Conservation (phyloP, 2,797 vertebrate species). For the Varecia variegata region DNA sequence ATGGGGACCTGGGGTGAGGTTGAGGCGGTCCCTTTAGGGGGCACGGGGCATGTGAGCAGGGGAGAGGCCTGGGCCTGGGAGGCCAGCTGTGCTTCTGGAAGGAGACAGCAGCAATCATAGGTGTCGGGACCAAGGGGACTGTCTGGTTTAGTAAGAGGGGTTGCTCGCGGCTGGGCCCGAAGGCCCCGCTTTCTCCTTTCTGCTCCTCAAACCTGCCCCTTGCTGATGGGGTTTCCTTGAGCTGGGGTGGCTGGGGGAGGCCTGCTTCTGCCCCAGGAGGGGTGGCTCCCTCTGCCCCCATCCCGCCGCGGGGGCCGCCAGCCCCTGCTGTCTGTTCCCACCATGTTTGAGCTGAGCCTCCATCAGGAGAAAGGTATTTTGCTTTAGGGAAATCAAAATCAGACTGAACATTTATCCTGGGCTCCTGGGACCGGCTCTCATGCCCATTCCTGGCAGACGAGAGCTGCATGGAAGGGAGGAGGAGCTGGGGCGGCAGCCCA, state of each 20-base stretch:
- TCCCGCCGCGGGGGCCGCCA: background rate
- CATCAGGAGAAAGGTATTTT: conserved; percentile 8
- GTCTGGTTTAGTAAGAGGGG: background rate
- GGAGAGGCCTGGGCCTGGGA: background rate
- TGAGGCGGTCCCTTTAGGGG: too few species aligned
- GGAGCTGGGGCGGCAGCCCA: accelerated
- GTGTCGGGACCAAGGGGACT: background rate
- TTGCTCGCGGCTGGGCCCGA: background rate
- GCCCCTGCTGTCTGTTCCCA: background rate
- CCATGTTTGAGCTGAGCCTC: background rate
- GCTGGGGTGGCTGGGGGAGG: background rate
- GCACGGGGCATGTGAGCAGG: accelerated
- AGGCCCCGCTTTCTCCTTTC: background rate
- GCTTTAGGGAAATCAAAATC: conserved; percentile 56
- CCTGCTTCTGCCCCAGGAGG: background rate
- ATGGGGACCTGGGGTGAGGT: background rate
- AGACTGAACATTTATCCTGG: conserved; percentile 40
- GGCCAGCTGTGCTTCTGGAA: background rate
- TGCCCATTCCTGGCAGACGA: background rate
- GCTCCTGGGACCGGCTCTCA: conserved; percentile 39
- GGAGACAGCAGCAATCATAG: background rate
- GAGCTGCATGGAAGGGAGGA: background rate
- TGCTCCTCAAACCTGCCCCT: too few species aligned
- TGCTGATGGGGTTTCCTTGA: background rate
- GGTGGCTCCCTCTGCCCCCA: accelerated